These are phyloP conservation scores for Perca fluviatilis DNA, from an alignment of 2,113 vertebrate genomes.

Conservation along the genomic window DNA sequence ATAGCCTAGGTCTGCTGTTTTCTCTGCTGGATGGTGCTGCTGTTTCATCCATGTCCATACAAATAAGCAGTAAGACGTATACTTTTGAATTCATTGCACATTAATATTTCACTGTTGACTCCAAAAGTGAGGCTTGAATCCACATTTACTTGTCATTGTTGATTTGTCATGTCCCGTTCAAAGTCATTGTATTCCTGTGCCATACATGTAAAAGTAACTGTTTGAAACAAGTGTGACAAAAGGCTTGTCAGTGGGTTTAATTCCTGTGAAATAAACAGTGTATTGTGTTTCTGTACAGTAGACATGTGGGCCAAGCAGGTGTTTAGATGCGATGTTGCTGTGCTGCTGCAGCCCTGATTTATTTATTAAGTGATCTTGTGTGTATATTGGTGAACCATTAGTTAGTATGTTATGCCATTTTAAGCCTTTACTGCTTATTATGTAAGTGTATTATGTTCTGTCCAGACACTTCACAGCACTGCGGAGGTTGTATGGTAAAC, in stretches of 20 bases:
- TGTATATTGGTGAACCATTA: background rate
- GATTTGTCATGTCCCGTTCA: background rate
- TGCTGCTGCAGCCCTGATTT: background rate
- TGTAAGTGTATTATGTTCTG: conserved; percentile 34
- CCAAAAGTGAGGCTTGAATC: background rate
- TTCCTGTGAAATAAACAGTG: too few relatives aligned
- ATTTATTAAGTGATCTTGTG: background rate
- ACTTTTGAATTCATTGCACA: background rate
- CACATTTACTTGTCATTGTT: background rate
- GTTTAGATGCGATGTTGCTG: background rate
- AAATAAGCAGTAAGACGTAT: background rate
- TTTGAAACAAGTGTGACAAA: background rate
- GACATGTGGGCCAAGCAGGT: background rate
- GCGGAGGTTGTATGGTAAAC: conserved; percentile 93
- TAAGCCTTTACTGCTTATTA: too few relatives aligned
- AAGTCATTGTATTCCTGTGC: background rate
- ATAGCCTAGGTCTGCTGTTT: background rate
- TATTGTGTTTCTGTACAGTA: background rate
- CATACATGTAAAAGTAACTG: background rate
- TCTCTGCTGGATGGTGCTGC: background rate
- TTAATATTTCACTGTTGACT: background rate
- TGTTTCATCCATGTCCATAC: background rate
- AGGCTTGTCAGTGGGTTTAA: too few relatives aligned
- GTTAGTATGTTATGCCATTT: too few relatives aligned
- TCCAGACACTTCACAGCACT: conserved; percentile 95